A percentile compares a stretch with the other conserved stretches of the same genome.
Conservation (phyloP, 2,797 vertebrate species). For the Pangasius macronema region DNA sequence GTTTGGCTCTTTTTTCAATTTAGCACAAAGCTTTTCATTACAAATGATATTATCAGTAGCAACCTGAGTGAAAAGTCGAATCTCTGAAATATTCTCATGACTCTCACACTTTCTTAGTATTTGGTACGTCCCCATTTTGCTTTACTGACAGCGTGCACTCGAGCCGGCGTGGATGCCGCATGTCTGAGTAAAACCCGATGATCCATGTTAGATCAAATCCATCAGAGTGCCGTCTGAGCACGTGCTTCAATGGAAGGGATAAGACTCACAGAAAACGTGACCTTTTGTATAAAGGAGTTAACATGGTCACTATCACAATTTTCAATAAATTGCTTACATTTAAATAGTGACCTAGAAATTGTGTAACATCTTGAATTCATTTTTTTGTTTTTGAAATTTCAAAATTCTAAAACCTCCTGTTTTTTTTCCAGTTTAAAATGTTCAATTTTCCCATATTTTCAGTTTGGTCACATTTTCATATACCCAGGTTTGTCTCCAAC, state of each 20-base stretch:
- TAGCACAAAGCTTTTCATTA: not conserved
- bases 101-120: not conserved
- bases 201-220: not conserved
- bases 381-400: not conserved
- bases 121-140: not conserved
- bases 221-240: not conserved
- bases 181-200: not conserved
- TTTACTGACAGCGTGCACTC: not conserved
- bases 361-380: no score
- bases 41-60: not conserved
- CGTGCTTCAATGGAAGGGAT: not conserved
- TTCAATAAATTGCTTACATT: no score
- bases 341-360: no score
- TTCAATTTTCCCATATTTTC: not conserved
- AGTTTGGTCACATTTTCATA: not conserved
- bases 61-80: not conserved
- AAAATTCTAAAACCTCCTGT: not conserved
- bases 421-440: not conserved
- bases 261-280: not conserved
- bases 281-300: not conserved
- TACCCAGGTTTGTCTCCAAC: not conserved
- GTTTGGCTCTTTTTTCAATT: not conserved
- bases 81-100: not conserved
- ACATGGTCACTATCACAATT: no score
- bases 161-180: not conserved